These are phyloP conservation scores for Desmophyllum pertusum DNA, from an alignment of 92 coral and sea anemone genomes.

Conservation along the genomic window DNA sequence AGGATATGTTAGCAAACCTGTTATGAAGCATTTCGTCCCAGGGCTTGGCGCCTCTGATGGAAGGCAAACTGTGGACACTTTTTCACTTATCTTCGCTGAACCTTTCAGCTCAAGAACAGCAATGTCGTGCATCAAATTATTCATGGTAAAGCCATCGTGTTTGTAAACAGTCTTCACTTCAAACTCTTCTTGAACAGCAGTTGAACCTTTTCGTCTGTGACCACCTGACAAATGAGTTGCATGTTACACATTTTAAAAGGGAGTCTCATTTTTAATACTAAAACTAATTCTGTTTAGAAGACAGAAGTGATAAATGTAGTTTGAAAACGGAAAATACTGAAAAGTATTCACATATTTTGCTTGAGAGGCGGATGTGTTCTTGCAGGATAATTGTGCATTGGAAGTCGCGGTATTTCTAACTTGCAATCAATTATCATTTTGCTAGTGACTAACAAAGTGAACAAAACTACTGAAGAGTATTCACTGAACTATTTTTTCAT, in stretches of 20 bases:
- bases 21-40: conserved; percentile 71
- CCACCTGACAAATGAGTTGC: conserved; percentile 38
- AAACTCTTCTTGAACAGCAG: conserved; percentile 67
- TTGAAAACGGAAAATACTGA: no score
- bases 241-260: background rate
- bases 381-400: no score
- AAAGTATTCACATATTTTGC: no score
- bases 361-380: no score
- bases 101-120: conserved; percentile 72
- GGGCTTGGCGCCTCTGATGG: conserved; percentile 66
- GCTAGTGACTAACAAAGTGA: no score
- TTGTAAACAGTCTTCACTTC: conserved; percentile 60
- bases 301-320: background rate
- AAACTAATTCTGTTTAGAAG: background rate
- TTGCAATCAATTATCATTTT: no score
- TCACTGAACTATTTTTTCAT: no score
- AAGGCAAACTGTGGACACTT: conserved; percentile 76
- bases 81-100: conserved; percentile 67
- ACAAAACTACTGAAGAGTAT: no score
- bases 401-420: no score
- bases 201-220: conserved; percentile 62
- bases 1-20: conserved; percentile 41
- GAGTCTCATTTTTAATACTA: background rate
- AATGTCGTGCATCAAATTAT: conserved; percentile 70
- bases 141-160: conserved; percentile 78